Evolutionary conservation across 1,140 invertebrate species (phyloP).

Genomic region (Bilobella aurantiaca): DNA sequence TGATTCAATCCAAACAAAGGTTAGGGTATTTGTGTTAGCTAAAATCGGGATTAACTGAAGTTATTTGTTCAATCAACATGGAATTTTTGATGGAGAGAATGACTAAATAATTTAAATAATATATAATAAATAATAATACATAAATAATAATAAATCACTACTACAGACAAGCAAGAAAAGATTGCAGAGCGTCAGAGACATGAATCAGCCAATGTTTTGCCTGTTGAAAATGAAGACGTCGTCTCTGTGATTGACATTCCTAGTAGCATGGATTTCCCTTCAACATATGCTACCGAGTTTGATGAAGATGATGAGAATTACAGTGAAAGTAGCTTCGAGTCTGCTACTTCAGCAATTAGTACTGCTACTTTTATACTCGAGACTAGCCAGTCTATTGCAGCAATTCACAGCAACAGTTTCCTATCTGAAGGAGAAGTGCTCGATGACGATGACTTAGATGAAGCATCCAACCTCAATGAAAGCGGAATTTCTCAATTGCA

Average conservation of each 20-base stretch:
- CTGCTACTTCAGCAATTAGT: conserved; percentile 13
- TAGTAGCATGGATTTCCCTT: not conserved
- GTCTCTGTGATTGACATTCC: not conserved
- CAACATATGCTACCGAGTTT: too few species aligned
- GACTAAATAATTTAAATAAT: too few species aligned
- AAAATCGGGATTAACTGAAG: too few species aligned
- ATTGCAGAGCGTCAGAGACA: not conserved
- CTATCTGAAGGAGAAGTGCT: not conserved
- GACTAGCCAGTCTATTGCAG: not conserved
- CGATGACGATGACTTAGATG: conserved; percentile 4
- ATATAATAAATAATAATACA: too few species aligned
- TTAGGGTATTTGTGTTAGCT: too few species aligned
- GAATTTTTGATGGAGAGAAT: too few species aligned
- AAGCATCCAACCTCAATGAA: not conserved
- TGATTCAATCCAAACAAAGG: too few species aligned
- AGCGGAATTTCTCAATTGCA: not conserved
- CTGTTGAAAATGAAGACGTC: not conserved
- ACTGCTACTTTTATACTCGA: conserved; percentile 7
- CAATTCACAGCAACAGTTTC: not conserved
- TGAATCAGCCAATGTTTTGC: not conserved
- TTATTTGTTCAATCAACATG: too few species aligned
- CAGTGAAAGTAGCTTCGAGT: conserved; percentile 11
- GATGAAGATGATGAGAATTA: not conserved
- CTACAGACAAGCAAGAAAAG: not conserved
- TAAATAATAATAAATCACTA: not conserved